Percentiles rank a stretch among this genome's conserved stretches.
phyloP scores from a whole-genome alignment of 2,888 invertebrate genomes.

The Onthophagus sagittarius region DNA sequence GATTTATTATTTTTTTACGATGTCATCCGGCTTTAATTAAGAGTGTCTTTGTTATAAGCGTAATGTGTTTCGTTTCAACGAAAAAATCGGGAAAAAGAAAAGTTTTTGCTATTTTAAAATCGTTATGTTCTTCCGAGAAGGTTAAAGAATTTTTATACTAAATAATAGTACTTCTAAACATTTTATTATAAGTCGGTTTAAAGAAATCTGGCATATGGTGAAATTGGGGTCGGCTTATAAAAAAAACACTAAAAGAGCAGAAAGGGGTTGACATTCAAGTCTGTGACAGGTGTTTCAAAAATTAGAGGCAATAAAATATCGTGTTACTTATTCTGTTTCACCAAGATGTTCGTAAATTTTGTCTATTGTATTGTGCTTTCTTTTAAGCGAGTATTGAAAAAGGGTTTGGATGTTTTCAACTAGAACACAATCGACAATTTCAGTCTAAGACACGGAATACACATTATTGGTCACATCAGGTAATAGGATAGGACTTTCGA shows the following conservation, averaged over 20 bases:
- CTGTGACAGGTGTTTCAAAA: background rate
- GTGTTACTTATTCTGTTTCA: background rate
- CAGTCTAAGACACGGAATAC: background rate
- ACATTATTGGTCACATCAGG: background rate
- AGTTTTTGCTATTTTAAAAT: too few relatives aligned
- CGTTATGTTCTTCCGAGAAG: too few relatives aligned
- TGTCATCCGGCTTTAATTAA: background rate
- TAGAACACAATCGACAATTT: background rate
- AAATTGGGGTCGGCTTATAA: background rate
- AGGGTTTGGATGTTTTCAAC: background rate
- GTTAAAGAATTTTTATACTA: too few relatives aligned
- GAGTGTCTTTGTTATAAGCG: background rate
- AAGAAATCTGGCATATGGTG: background rate
- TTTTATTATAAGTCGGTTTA: too few relatives aligned
- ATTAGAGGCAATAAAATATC: background rate
- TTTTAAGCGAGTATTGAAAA: background rate
- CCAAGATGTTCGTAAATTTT: background rate
- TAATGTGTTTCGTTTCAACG: too few relatives aligned
- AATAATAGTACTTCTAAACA: too few relatives aligned
- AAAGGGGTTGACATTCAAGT: background rate
- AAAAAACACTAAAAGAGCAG: background rate
- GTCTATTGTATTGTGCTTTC: too few relatives aligned
- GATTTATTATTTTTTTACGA: background rate
- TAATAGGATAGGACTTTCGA: conserved; percentile 3
- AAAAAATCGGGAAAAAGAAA: background rate